A percentile compares a stretch with the other conserved stretches of the same genome.
phyloP scores from a whole-genome alignment of 2,113 vertebrate genomes.

The Tringa solitaria region DNA sequence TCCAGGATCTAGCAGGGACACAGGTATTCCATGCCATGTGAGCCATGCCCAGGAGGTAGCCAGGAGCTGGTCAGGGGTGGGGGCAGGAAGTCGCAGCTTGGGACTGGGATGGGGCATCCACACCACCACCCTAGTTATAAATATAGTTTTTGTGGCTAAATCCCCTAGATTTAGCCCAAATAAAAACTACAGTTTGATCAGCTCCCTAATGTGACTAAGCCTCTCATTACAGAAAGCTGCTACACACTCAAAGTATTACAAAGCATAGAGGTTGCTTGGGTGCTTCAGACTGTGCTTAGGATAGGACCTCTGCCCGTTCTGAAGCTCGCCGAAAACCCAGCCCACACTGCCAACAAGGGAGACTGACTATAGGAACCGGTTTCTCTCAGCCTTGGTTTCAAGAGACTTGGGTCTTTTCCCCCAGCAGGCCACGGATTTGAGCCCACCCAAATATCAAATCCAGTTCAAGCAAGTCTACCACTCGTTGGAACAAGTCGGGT shows the following conservation, averaged over 20 bases:
- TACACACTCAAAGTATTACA: neutral
- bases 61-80: no score
- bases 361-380: neutral
- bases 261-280: neutral
- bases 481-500: rapidly evolving
- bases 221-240: neutral
- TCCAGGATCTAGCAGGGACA: no score
- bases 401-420: neutral
- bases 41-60: no score
- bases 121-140: neutral
- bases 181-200: neutral
- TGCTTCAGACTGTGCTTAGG: neutral
- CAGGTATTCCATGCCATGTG: no score
- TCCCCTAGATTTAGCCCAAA: neutral
- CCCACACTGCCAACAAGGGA: rapidly evolving
- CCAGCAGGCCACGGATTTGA: neutral
- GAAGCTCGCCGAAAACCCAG: neutral
- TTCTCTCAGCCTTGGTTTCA: neutral
- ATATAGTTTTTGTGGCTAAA: neutral
- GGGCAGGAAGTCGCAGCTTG: no score
- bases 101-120: no score
- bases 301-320: neutral
- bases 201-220: neutral
- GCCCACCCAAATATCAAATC: neutral
- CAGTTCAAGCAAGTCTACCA: neutral